Evolutionary conservation across 1,140 invertebrate genomes (phyloP).

Genomic region (Apis laboriosa): DNA sequence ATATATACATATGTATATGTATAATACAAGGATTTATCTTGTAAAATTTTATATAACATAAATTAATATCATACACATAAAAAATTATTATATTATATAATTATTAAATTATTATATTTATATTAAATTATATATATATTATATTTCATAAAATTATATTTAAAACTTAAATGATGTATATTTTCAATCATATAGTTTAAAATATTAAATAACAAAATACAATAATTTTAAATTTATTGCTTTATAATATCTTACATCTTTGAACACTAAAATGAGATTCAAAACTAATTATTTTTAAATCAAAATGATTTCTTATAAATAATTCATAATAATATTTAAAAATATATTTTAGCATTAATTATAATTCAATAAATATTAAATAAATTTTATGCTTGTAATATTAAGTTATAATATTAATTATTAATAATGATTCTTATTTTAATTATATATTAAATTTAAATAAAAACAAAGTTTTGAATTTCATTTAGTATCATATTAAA

Average conservation of each 20-base stretch:
- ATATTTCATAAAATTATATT: background rate
- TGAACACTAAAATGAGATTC: background rate
- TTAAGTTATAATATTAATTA: background rate
- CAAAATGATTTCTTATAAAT: background rate
- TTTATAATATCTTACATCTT: background rate
- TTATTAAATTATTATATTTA: background rate
- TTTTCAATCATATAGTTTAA: background rate
- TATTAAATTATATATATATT: background rate
- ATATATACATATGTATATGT: background rate
- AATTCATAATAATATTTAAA: background rate
- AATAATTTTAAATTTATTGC: background rate
- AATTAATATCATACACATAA: too few relatives aligned
- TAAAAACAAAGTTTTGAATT: constrained; percentile 16
- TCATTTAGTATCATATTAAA: constrained; percentile 31
- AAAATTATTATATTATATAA: background rate
- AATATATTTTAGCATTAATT: background rate
- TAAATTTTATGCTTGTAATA: background rate
- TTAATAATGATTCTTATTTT: too few relatives aligned
- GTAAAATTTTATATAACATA: background rate
- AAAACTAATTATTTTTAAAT: background rate
- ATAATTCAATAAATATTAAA: background rate
- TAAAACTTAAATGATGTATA: background rate
- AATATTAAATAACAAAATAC: background rate
- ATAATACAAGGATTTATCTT: background rate
- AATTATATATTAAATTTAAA: background rate